Conservation (phyloP, 2,113 vertebrate genomes). For the Chascanopsetta lugubris region DNA sequence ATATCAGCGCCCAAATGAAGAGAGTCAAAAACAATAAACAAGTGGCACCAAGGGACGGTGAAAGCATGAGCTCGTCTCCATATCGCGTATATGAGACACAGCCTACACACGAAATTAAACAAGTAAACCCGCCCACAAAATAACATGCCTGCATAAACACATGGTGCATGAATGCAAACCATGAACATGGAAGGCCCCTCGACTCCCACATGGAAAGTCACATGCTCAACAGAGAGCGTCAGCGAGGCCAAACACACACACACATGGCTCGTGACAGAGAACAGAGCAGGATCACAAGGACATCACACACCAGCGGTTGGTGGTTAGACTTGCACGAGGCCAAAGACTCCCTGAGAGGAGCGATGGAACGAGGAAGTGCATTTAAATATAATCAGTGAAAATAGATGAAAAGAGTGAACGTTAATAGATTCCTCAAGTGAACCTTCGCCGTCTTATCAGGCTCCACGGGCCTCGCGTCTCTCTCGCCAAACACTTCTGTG, state of each 20-base stretch:
- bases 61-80: background rate
- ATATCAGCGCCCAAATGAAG: too few relatives aligned
- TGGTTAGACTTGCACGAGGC: background rate
- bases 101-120: conserved; percentile 23
- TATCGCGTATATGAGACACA: background rate
- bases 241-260: conserved; percentile 7
- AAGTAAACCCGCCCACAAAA: conserved; percentile 41
- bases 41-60: background rate
- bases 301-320: too few relatives aligned
- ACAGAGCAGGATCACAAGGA: background rate
- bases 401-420: conserved; percentile 9
- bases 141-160: conserved; percentile 45
- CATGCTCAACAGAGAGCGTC: conserved; percentile 9
- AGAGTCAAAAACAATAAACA: background rate
- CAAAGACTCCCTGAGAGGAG: background rate
- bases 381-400: conserved; percentile 14
- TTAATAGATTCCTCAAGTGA: conserved; percentile 20
- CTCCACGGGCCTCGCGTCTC: conserved; percentile 41
- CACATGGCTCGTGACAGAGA: background rate
- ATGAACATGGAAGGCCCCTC: conserved; percentile 11
- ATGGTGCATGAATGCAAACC: conserved; percentile 17
- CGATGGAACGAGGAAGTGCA: background rate
- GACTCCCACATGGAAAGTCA: conserved; percentile 35
- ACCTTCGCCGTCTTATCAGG: conserved; percentile 39
- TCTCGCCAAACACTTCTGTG: conserved; percentile 53